A percentile compares a stretch with the other conserved stretches of the same genome.
Evolutionary conservation across 1,140 invertebrate species (phyloP).

Genomic region (Akabosia matsudoensis): DNA sequence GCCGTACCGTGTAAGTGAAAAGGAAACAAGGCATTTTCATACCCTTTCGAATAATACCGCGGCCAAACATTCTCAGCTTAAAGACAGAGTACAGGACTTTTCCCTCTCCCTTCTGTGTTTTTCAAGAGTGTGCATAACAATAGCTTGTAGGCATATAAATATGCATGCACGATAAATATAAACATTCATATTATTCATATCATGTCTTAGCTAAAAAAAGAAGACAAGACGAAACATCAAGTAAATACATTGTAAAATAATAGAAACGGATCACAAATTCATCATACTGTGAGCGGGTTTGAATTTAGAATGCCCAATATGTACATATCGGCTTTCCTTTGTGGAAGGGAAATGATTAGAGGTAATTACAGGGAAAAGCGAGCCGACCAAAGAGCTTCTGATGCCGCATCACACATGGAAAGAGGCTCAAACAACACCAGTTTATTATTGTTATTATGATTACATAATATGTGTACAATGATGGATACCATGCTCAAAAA

Average conservation of each 20-base stretch:
- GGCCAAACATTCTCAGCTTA: too few relatives aligned
- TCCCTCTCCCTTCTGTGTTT: too few relatives aligned
- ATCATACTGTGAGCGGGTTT: neutral
- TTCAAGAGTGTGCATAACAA: too few relatives aligned
- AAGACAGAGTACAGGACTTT: too few relatives aligned
- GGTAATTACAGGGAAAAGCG: constrained; percentile 48
- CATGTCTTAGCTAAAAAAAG: neutral
- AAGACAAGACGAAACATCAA: constrained; percentile 5
- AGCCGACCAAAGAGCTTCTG: constrained; percentile 48
- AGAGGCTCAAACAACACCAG: constrained; percentile 41
- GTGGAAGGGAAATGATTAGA: constrained; percentile 48
- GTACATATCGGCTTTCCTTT: constrained; percentile 47
- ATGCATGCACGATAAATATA: neutral
- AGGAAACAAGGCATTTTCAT: too few relatives aligned
- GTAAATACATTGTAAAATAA: constrained; percentile 20
- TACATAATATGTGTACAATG: constrained; percentile 11
- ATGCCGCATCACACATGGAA: constrained; percentile 47
- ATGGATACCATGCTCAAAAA: neutral
- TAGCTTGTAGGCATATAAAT: neutral
- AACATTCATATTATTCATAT: neutral
- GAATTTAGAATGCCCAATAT: constrained; percentile 39
- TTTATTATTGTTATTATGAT: constrained; percentile 35
- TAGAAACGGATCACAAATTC: constrained; percentile 37
- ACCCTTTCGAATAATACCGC: too few relatives aligned
- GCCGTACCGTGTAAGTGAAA: too few relatives aligned